Base-by-base conservation (phyloP, 2,888 invertebrate genomes). In the Drosophila maculinotata region DNA sequence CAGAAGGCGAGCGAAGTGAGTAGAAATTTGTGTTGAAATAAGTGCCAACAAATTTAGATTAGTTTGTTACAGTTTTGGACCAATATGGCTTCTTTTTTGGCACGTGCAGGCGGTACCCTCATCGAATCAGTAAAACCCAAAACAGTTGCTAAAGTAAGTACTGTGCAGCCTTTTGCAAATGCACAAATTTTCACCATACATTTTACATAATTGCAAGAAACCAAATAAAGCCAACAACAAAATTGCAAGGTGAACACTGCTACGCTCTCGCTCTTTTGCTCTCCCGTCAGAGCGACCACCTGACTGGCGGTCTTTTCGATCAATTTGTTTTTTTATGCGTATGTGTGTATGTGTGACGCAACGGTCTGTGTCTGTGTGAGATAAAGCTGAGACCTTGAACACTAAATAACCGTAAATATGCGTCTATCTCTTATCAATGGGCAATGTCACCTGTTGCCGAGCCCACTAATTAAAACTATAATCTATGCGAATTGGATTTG, bases 1-100 rank as follows among this genome's bases (percentile, higher is more conserved):
- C 25, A 54, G 72, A 35, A 56, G 63, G 53, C 63, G 35, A 75
- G 14, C 54, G 42, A 49, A 53, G 73, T 71, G 33, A 63, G 57
- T 52, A 44, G 17, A 6, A 41, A 47, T 28, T 73, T 57, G 41
- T 45, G 30, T 60, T 10, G 30, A 48, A 62, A 41, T 57, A 30
- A 51, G 20, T 59, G 38, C 45, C 36, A 56, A 45, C 53, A 69
- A 56, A 57, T 56, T 64, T 12, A 48, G 41, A 15, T 53, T 30
- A 52, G 48, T 59, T 68, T 38, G 0, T 35, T 30, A 51, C 14
- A 59, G n/a, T 69, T 72, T 41, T 57, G 77, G 76, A 64, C 47
- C 17, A 67, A 80, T 93, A 96, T 96, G 96, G 96, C 96, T 93
- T 95, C 95, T 89, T 93, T 96, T 92, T 93, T 96, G 92, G 94